These are phyloP conservation scores for Oryzias sinensis DNA, from an alignment of 2,797 vertebrate genomes.

Conservation along the genomic window DNA sequence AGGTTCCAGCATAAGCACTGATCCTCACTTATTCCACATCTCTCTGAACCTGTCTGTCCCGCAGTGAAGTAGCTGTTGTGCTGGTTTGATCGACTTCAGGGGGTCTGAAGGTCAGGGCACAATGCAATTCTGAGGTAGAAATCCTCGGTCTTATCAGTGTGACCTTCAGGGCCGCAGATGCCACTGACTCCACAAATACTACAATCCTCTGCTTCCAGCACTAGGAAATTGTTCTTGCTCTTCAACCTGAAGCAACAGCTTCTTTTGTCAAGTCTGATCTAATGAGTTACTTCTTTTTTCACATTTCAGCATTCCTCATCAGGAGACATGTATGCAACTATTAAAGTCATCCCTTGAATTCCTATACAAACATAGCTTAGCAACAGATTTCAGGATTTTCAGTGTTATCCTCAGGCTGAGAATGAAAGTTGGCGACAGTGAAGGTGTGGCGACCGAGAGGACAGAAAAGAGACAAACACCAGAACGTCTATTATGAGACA, in stretches of 20 bases:
- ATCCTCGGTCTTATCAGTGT: conserved; percentile 77
- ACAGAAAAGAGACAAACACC: too few species aligned
- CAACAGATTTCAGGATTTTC: too few species aligned
- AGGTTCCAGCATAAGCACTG: conserved; percentile 54
- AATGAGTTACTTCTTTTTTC: too few species aligned
- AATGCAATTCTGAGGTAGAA: conserved; percentile 71
- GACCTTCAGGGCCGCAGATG: conserved; percentile 78
- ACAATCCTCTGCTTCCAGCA: conserved; percentile 32
- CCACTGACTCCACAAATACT: conserved; percentile 67
- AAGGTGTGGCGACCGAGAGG: too few species aligned
- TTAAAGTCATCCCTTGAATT: too few species aligned
- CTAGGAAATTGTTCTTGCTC: conserved; percentile 26
- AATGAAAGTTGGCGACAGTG: too few species aligned
- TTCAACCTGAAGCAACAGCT: conserved; percentile 15
- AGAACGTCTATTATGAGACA: too few species aligned
- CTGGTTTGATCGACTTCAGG: conserved; percentile 74
- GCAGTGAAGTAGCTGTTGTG: conserved; percentile 54
- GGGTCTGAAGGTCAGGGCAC: conserved; percentile 72
- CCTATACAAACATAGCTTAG: too few species aligned
- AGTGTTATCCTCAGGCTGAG: too few species aligned
- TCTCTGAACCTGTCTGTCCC: conserved; percentile 62
- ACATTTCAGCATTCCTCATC: too few species aligned
- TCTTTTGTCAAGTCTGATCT: too few species aligned
- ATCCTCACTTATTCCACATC: conserved; percentile 64
- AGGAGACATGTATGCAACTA: too few species aligned